A percentile compares a stretch with the other conserved stretches of the same genome.
Conservation (phyloP, 2,797 vertebrate species). For the Enoplosus armatus region DNA sequence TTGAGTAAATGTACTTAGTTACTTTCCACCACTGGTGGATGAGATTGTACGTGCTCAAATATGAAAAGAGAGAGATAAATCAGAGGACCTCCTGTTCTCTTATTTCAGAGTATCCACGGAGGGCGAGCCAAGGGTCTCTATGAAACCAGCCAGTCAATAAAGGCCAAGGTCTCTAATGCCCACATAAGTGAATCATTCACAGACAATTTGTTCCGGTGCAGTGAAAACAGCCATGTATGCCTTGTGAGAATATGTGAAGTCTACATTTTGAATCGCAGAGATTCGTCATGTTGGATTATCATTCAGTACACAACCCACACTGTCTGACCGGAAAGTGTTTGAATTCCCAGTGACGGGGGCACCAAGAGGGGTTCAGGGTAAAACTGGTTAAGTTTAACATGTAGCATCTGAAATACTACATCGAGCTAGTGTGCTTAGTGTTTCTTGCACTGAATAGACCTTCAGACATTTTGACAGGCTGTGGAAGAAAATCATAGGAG, state of each 20-base stretch:
- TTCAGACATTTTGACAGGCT: not conserved
- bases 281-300: conserved; percentile 22
- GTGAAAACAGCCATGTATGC: conserved; percentile 36
- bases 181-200: conserved; percentile 62
- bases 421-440: not conserved
- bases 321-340: not conserved
- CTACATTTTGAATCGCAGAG: conserved; percentile 5
- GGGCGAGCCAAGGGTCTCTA: conserved; percentile 24
- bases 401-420: conserved; percentile 6
- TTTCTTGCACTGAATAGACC: not conserved
- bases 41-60: not conserved
- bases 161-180: conserved; percentile 53
- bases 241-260: conserved; percentile 11
- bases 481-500: not conserved
- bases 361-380: not conserved
- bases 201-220: conserved; percentile 47
- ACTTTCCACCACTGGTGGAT: not conserved
- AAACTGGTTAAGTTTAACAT: conserved; percentile 10
- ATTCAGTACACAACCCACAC: conserved; percentile 2
- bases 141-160: conserved; percentile 47
- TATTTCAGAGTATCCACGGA: conserved; percentile 16
- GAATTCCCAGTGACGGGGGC: not conserved
- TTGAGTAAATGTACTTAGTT: not conserved
- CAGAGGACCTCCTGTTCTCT: conserved; percentile 1
- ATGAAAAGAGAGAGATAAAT: conserved; percentile 19